These are phyloP conservation scores for Homalodisca vitripennis DNA, from an alignment of 1,140 invertebrate genomes.

Conservation along the genomic window DNA sequence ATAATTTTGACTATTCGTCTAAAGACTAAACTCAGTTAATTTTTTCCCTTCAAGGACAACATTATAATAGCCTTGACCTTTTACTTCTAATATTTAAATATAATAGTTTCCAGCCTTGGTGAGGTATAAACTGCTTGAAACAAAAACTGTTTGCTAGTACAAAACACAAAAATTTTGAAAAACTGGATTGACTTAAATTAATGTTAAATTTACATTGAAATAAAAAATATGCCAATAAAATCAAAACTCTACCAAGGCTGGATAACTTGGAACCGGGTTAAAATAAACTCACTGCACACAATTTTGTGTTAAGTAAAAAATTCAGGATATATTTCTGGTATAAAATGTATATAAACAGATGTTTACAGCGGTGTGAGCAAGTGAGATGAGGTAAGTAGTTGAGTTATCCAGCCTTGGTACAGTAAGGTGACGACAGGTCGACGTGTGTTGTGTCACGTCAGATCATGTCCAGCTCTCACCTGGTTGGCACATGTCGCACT, in stretches of 20 bases:
- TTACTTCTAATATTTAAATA: no score
- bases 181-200: no score
- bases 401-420: conserved; percentile 30
- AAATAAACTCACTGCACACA: conserved; percentile 18
- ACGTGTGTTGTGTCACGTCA: no score
- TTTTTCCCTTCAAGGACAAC: no score
- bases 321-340: neutral
- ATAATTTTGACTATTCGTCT: no score
- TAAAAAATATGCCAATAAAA: neutral
- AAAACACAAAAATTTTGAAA: no score
- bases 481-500: conserved; percentile 68
- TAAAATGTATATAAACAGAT: neutral
- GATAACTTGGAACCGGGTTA: conserved; percentile 19
- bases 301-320: neutral
- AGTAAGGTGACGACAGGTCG: neutral
- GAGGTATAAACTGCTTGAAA: no score
- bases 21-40: no score
- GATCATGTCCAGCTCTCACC: conserved; percentile 41
- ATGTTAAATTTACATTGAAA: no score
- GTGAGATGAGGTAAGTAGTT: conserved; percentile 8
- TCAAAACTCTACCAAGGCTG: conserved; percentile 30
- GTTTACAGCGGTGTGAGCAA: neutral
- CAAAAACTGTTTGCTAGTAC: no score
- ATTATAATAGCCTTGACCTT: no score
- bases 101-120: no score